Base-by-base conservation (phyloP, 2,888 invertebrate genomes). In the Lordiphosa fenestrarum region DNA sequence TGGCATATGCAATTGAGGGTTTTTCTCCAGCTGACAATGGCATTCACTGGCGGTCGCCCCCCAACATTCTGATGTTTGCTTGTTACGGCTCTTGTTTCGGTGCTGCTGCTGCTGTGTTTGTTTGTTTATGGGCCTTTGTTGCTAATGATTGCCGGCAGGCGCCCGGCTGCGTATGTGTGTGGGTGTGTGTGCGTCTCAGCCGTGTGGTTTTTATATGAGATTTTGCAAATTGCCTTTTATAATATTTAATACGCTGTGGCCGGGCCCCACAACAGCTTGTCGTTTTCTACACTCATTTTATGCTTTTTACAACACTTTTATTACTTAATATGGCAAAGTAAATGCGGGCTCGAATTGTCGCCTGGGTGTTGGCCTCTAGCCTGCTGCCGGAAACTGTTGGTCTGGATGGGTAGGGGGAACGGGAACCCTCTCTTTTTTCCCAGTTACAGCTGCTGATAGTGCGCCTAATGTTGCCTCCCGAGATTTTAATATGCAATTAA, bases 141-240 rank as follows among this genome's bases (percentile, higher is more conserved):
- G 69, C 71, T 77, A 74, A 77, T 77, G 71, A 82, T 77, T 69
- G 75, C 62, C 73, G 69, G 39, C 73, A 58, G 60, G 44, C 50
- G 65, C 33, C 33, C 37, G 47, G 33, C 46, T 52, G 48, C 58
- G 57, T 46, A 35, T 40, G 39, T 42, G 35, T 41, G 48, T 46
- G 21, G 46, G 46, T 50, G 41, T 59, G 53, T 44, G 63, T 52
- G 57, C 74, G 65, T 40, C 80, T 57, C 65, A 51, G 62, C 82
- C 65, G 59, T 76, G 73, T 61, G 78, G 71, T 66, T 75, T 74
- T 75, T 67, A 73, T 80, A 75, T 76, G 71, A 80, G 73, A 75
- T 69, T 69, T 83, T 67, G 69, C 65, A 78, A 83, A 83, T 80
- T 76, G 66, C 71, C 84, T 76, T 76, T 80, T 73, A 75, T 82